Percentiles rank a stretch among this genome's conserved stretches.
Conservation (phyloP, 2,113 vertebrate species). For the Silurus glanis region DNA sequence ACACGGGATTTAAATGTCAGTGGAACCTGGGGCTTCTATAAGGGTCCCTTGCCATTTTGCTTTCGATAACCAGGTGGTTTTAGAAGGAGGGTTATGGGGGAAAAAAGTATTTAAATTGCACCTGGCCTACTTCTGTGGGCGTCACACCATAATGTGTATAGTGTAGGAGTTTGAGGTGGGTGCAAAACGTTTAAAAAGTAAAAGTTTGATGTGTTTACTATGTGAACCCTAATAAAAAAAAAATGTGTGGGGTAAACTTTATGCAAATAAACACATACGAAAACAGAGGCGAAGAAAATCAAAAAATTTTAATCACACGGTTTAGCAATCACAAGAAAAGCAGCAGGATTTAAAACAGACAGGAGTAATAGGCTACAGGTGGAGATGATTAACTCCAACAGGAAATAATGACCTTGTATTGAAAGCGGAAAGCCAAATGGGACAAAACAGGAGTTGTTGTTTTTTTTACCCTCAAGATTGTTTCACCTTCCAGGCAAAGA, state of each 20-base stretch:
- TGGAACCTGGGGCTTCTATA: slow-evolving; percentile 14
- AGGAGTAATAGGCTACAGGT: not conserved
- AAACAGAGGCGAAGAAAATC: not conserved
- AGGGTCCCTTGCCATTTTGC: slow-evolving; percentile 21
- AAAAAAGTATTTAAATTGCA: slow-evolving; percentile 2
- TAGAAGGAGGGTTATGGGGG: not conserved
- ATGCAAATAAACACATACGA: not conserved
- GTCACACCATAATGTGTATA: not conserved
- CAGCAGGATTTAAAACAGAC: not conserved
- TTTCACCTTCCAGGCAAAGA: not conserved
- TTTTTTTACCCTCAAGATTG: not conserved
- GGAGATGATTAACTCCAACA: not conserved
- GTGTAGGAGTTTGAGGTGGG: not conserved
- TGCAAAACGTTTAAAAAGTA: not conserved
- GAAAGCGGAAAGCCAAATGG: not conserved
- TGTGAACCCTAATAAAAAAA: not conserved
- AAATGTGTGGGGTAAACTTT: not conserved
- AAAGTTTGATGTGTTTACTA: not conserved
- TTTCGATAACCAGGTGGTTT: slow-evolving; percentile 13
- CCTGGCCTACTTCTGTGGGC: slow-evolving; percentile 28
- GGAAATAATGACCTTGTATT: slow-evolving; percentile 5
- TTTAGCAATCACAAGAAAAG: not conserved
- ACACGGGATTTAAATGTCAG: slow-evolving; percentile 47
- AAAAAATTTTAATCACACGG: too few relatives aligned
- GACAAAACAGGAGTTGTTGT: not conserved